Conservation (phyloP, 2,888 invertebrate species). For the Heliconius aoede region DNA sequence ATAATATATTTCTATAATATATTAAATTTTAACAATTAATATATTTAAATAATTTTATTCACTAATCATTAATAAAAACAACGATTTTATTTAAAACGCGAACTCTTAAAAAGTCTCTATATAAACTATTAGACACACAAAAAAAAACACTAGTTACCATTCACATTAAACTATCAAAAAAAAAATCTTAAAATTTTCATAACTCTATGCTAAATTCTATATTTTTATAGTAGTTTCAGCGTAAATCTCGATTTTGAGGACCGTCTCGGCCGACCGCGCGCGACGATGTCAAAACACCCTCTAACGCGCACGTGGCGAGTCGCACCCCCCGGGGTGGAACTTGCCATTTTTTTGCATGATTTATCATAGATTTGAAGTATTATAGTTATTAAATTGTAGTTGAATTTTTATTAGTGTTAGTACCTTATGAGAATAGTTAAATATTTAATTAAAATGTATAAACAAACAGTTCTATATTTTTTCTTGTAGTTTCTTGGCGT, state of each 20-base stretch:
- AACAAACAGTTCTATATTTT: too few species aligned
- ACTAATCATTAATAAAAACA: not conserved
- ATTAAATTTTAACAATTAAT: too few species aligned
- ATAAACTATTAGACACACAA: not conserved
- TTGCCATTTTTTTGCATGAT: conserved; percentile 20
- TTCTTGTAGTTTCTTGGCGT: too few species aligned
- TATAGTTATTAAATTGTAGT: not conserved
- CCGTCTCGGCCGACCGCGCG: conserved; percentile 66
- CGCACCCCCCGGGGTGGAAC: conserved; percentile 54
- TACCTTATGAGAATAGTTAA: too few species aligned
- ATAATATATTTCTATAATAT: not conserved
- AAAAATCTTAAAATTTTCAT: not conserved
- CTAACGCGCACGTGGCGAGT: conserved; percentile 73
- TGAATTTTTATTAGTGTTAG: too few species aligned
- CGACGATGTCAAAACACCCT: conserved; percentile 72
- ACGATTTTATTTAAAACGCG: not conserved
- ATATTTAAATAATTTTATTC: not conserved
- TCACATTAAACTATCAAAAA: not conserved
- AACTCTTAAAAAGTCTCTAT: not conserved
- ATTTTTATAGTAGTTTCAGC: not conserved
- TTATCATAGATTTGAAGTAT: conserved; percentile 3
- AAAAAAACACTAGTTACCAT: not conserved
- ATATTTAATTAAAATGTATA: too few species aligned
- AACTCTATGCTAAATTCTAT: not conserved
- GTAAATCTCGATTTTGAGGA: conserved; percentile 37